Evolutionary conservation across 1,140 invertebrate genomes (phyloP), one percentile per base, ranked within the genome.

Genomic region (Cydia pomonella): DNA sequence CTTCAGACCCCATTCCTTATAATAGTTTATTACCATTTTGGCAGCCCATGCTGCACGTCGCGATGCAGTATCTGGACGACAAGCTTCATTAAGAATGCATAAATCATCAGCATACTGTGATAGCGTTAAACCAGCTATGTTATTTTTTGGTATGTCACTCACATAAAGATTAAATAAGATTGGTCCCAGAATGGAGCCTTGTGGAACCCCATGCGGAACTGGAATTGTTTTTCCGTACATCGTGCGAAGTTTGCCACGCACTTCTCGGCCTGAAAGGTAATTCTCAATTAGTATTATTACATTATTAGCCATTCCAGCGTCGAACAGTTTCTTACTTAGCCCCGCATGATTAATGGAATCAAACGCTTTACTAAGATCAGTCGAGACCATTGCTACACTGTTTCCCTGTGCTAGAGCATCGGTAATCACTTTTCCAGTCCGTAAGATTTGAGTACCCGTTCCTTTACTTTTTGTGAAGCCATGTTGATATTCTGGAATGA

Each of bases 91-190:
- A 3, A 75, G 27, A 5, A 75, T 75, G 50, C 75, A 75, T 9
- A 75, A 21, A 29, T 75, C 69, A 27, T 75, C 75, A n/a, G 75
- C 75, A 72, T 75, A 75, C 41, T 72, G 75, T 4, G 75, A 71
- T 10, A 75, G 63, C 27, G 18, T 75, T 18, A 23, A n/a, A n/a
- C 73, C 73, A 13, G 27, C 21, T n/a, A 71, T 71, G 41, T 21
- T 16, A 16, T 27, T 38, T 13, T 13, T 6, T n/a, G 16, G 66
- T 9, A 71, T 59, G 23, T 75, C 73, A 7, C 59, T 25, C 2
- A 74, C 73, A 33, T 74, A 74, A 2, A 74, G 44, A 66, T 21
- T 72, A 25, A 69, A 75, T 50, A 75, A 59, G 10, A 72, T 7
- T n/a, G 75, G 75, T 3, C 75, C 75, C n/a, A 75, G 25, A 13